phyloP scores from a whole-genome alignment of 2,888 invertebrate genomes.

The Dastarcus helophoroides region DNA sequence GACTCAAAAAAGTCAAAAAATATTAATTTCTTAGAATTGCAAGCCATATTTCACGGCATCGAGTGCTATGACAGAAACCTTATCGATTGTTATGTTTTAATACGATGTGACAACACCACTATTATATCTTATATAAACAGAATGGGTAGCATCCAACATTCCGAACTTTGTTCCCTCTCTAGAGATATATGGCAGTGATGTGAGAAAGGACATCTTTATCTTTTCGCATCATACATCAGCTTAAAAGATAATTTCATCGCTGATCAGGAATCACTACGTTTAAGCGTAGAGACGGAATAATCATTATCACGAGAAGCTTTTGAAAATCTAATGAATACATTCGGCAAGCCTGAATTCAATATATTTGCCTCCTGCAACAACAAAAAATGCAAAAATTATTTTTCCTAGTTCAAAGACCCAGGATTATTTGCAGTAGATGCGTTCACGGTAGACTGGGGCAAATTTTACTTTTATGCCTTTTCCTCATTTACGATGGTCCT shows the following conservation, averaged over 20 bases:
- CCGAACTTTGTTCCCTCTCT: slow-evolving; percentile 12
- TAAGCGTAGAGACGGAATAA: slow-evolving; percentile 9
- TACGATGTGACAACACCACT: slow-evolving; percentile 15
- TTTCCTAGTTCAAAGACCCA: slow-evolving; percentile 11
- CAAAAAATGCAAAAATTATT: slow-evolving; percentile 10
- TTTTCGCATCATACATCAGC: slow-evolving; percentile 2
- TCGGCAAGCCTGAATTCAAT: slow-evolving; percentile 9
- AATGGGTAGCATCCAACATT: slow-evolving; percentile 15
- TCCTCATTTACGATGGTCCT: slow-evolving; percentile 11
- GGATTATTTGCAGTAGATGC: slow-evolving; percentile 8
- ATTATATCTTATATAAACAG: slow-evolving; percentile 15
- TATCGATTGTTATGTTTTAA: slow-evolving; percentile 10
- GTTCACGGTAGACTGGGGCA: slow-evolving; percentile 11
- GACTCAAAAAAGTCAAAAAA: slow-evolving; percentile 9
- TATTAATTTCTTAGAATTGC: slow-evolving; percentile 14
- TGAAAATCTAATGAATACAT: slow-evolving; percentile 4
- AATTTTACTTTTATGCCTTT: slow-evolving; percentile 12
- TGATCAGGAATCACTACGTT: slow-evolving; percentile 5
- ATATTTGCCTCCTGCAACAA: slow-evolving; percentile 10
- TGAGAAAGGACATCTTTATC: slow-evolving; percentile 1
- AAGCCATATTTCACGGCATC: slow-evolving; percentile 13
- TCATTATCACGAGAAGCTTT: slow-evolving; percentile 6
- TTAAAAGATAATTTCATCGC: slow-evolving; percentile 1
- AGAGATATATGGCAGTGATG: slow-evolving; percentile 16
- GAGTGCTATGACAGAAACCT: slow-evolving; percentile 13